Evolutionary conservation across 2,113 vertebrate genomes (phyloP).

Genomic region (Pitta sordida): DNA sequence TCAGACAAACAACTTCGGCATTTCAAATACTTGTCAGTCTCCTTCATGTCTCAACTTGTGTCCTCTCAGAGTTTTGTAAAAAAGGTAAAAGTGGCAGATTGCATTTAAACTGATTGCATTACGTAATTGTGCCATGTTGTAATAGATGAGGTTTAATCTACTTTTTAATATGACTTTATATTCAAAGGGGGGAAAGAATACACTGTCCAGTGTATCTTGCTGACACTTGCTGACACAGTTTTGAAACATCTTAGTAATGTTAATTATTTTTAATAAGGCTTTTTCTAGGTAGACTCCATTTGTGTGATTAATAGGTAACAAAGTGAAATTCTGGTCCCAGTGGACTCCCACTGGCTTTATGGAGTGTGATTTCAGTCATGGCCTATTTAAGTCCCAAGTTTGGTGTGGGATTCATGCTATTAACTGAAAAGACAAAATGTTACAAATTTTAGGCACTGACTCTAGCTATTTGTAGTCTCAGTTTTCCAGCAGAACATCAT

Average conservation of each 20-base stretch:
- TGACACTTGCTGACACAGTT: background rate
- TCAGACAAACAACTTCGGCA: conserved; percentile 91
- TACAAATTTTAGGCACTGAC: background rate
- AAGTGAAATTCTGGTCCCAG: background rate
- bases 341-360: background rate
- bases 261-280: background rate
- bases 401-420: background rate
- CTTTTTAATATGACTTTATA: background rate
- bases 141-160: background rate
- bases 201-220: background rate
- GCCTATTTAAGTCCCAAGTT: background rate
- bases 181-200: background rate
- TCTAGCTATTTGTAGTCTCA: background rate
- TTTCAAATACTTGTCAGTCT: conserved; percentile 89
- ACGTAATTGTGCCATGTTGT: background rate
- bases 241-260: background rate
- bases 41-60: conserved; percentile 89
- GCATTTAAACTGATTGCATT: background rate
- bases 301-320: background rate
- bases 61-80: conserved; percentile 82
- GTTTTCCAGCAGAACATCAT: background rate
- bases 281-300: background rate
- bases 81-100: conserved; percentile 76
- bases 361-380: background rate
- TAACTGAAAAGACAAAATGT: background rate